Evolutionary conservation across 2,797 vertebrate genomes (phyloP).

Genomic region (Lepus townsendii): DNA sequence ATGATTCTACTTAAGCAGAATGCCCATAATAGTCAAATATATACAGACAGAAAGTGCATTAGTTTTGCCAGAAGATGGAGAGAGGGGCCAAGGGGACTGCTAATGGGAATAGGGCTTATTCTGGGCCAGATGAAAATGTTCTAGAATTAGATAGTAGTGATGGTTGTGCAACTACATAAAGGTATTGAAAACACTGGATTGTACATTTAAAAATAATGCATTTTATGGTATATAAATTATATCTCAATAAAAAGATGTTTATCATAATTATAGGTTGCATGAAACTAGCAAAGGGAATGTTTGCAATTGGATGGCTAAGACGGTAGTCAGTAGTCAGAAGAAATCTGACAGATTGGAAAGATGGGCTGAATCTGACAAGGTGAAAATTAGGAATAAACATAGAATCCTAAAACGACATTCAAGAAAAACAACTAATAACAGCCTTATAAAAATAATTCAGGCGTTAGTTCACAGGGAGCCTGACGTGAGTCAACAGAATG

Average conservation of each 20-base stretch:
- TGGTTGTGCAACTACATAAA: neutral
- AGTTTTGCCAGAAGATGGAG: neutral
- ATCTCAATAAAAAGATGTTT: slow-evolving; percentile 54
- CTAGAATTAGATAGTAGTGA: slow-evolving; percentile 11
- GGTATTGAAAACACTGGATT: slow-evolving; percentile 28
- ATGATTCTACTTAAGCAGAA: neutral
- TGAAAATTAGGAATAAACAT: slow-evolving; percentile 65
- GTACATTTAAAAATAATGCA: neutral
- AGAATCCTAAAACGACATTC: slow-evolving; percentile 54
- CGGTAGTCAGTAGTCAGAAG: neutral
- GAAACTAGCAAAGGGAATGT: slow-evolving; percentile 40
- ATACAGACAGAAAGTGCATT: neutral
- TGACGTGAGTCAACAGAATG: slow-evolving; percentile 60
- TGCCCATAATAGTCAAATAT: neutral
- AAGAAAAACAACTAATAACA: slow-evolving; percentile 77
- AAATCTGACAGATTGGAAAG: slow-evolving; percentile 47
- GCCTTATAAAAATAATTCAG: slow-evolving; percentile 71
- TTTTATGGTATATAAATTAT: slow-evolving; percentile 46
- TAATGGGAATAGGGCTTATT: neutral
- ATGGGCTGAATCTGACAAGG: slow-evolving; percentile 54
- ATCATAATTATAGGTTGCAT: slow-evolving; percentile 55
- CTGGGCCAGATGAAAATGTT: slow-evolving; percentile 27
- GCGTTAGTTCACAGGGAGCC: slow-evolving; percentile 63
- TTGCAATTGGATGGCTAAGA: slow-evolving; percentile 50
- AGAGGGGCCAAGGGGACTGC: neutral